phyloP scores from a whole-genome alignment of 2,888 invertebrate genomes.

The Deroplatys truncata region DNA sequence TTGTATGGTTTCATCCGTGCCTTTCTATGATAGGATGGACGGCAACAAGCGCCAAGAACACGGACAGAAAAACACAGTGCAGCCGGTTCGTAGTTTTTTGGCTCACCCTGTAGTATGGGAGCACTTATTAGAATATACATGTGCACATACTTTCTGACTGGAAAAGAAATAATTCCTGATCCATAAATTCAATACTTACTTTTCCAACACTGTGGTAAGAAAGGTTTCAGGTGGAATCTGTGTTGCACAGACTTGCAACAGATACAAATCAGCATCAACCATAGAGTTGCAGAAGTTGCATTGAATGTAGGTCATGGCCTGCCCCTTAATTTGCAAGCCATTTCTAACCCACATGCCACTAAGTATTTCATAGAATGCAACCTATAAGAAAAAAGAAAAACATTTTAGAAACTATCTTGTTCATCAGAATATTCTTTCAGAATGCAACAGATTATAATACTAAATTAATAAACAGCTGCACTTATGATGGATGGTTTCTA shows the following conservation, averaged over 20 bases:
- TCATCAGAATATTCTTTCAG: no score
- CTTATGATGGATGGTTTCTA: no score
- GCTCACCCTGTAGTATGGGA: no score
- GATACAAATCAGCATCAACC: slow-evolving; percentile 95
- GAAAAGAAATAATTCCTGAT: neutral
- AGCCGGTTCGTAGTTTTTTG: no score
- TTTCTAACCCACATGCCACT: slow-evolving; percentile 95
- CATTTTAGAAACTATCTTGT: neutral
- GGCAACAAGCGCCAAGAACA: no score
- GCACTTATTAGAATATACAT: no score
- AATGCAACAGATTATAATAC: neutral
- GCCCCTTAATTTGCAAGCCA: slow-evolving; percentile 96
- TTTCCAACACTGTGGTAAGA: slow-evolving; percentile 80
- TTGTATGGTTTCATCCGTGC: no score
- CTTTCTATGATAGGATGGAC: no score
- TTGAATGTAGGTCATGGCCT: slow-evolving; percentile 98
- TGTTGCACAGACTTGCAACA: slow-evolving; percentile 89
- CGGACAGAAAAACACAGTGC: no score
- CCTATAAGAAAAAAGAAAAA: slow-evolving; percentile 53
- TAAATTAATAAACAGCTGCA: neutral
- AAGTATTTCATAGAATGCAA: slow-evolving; percentile 91
- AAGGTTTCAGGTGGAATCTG: slow-evolving; percentile 82
- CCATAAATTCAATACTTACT: slow-evolving; percentile 52
- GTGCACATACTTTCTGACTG: neutral
- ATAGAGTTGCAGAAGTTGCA: slow-evolving; percentile 98